Evolutionary conservation across 2,888 invertebrate species (phyloP).

Genomic region (Plebejus argus): DNA sequence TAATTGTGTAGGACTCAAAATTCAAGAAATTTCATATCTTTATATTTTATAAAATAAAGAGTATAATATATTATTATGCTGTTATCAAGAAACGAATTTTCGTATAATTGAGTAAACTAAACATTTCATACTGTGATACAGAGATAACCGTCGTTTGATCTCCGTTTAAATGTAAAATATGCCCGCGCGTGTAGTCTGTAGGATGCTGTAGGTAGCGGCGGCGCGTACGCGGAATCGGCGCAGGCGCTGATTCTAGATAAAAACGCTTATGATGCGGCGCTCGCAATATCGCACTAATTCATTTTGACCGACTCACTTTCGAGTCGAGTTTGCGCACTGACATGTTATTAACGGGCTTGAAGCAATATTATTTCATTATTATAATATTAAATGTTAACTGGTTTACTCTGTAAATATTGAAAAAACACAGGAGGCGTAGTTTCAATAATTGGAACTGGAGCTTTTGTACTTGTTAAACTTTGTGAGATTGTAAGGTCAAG

Average conservation of each 20-base stretch:
- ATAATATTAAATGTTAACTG: not conserved
- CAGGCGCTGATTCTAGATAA: constrained; percentile 71
- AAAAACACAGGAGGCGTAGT: no score
- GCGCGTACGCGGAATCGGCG: constrained; percentile 71
- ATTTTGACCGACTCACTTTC: constrained; percentile 57
- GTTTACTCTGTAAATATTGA: no score
- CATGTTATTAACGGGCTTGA: not conserved
- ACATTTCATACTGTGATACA: not conserved
- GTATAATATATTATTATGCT: no score
- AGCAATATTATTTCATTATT: not conserved
- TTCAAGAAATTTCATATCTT: no score
- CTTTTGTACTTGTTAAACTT: no score
- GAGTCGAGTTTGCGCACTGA: constrained; percentile 5
- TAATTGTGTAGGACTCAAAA: no score
- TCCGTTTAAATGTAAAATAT: not conserved
- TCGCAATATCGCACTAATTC: constrained; percentile 76
- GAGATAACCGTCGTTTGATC: not conserved
- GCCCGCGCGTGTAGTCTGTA: not conserved
- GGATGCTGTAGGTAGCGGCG: constrained; percentile 36
- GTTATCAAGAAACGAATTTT: no score
- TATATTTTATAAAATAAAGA: no score
- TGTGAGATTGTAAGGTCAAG: no score
- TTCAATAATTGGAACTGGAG: no score
- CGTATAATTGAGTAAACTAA: not conserved
- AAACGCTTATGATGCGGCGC: constrained; percentile 71